Evolutionary conservation across 1,140 invertebrate species (phyloP).

Genomic region (Lepidurus couesii): DNA sequence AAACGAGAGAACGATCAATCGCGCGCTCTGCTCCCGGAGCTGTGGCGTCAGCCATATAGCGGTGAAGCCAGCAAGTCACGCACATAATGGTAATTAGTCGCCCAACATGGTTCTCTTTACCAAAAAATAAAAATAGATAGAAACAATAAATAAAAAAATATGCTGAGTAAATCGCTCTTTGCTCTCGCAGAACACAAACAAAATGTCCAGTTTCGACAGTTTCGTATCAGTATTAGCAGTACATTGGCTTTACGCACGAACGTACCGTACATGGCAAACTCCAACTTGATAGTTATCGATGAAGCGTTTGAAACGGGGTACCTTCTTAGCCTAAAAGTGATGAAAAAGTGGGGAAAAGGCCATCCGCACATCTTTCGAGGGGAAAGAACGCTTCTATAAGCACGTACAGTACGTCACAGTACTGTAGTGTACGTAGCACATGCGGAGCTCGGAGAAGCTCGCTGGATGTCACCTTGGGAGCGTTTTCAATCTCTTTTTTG

Average conservation of each 20-base stretch:
- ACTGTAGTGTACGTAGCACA: no score
- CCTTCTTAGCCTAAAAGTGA: no score
- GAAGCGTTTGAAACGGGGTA: no score
- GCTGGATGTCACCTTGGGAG: background rate
- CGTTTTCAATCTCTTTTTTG: background rate
- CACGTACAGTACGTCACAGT: no score
- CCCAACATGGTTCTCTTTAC: background rate
- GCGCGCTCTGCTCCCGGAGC: background rate
- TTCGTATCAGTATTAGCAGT: background rate
- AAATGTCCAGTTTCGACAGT: background rate
- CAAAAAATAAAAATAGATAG: background rate
- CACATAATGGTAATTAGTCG: slow-evolving; percentile 15
- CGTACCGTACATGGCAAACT: no score
- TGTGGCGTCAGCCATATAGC: background rate
- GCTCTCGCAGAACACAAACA: background rate
- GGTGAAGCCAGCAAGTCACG: background rate
- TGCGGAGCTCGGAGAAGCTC: background rate
- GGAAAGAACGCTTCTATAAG: no score
- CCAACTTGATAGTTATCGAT: no score
- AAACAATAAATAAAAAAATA: background rate
- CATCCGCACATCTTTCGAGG: no score
- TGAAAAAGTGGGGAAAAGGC: no score
- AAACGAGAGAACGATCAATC: background rate
- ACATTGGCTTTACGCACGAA: no score
- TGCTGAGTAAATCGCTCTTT: slow-evolving; percentile 13